Evolutionary conservation across 2,888 invertebrate species (phyloP).

Genomic region (Pterostichus niger): DNA sequence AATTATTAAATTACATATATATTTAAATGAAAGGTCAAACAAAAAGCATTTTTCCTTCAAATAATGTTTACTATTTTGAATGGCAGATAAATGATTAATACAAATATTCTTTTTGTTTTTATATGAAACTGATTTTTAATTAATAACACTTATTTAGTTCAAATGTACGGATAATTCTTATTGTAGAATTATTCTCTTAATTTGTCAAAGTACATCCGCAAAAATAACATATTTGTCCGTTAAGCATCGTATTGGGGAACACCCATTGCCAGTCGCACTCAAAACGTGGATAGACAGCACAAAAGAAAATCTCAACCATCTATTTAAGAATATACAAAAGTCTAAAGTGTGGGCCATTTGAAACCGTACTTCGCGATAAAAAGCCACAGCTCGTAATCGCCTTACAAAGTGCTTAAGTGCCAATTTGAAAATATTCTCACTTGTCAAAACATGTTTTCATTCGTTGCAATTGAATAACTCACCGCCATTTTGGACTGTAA

Average conservation of each 20-base stretch:
- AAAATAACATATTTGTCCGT: conserved; percentile 44
- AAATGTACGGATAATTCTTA: neutral
- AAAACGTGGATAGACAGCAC: conserved; percentile 51
- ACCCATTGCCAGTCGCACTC: conserved; percentile 22
- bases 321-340: conserved; percentile 57
- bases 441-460: conserved; percentile 71
- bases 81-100: no score
- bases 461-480: conserved; percentile 34
- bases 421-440: conserved; percentile 71
- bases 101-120: no score
- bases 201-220: conserved; percentile 34
- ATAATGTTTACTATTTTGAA: no score
- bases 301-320: conserved; percentile 49
- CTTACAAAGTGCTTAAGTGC: conserved; percentile 71
- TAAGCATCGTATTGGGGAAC: neutral
- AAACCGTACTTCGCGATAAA: conserved; percentile 54
- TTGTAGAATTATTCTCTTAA: neutral
- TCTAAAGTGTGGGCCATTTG: conserved; percentile 47
- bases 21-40: no score
- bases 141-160: no score
- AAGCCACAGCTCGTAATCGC: conserved; percentile 58
- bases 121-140: no score
- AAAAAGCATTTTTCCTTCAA: no score
- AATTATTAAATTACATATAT: no score
- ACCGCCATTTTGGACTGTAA: conserved; percentile 40